phyloP scores from a whole-genome alignment of 2,888 invertebrate genomes.

The Pseudococcus jackbeardsleyi region DNA sequence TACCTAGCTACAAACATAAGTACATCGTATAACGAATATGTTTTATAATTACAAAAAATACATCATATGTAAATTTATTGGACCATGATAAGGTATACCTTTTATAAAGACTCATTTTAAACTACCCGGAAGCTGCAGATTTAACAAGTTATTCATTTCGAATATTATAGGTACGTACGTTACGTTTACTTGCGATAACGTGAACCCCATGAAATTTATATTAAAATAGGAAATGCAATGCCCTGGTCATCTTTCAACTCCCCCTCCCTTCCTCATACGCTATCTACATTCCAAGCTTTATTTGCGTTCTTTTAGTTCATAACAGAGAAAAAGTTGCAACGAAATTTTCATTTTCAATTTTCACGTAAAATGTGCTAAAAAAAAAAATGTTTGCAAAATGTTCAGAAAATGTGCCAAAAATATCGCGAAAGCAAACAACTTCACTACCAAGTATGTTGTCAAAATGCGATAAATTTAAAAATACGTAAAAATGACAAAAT shows the following conservation, averaged over 20 bases:
- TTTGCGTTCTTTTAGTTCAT: no score
- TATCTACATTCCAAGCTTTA: no score
- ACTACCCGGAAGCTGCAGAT: constrained; percentile 43
- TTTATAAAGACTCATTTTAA: constrained; percentile 17
- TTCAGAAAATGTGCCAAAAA: neutral
- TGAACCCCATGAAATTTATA: neutral
- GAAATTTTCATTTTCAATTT: no score
- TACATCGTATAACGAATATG: constrained; percentile 5
- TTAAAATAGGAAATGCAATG: constrained; percentile 9
- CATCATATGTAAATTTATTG: constrained; percentile 37
- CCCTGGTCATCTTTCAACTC: neutral
- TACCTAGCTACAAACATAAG: neutral
- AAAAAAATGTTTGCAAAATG: no score
- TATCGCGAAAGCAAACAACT: neutral
- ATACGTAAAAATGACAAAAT: no score
- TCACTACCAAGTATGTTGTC: no score
- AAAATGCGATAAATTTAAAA: no score
- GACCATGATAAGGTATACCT: constrained; percentile 27
- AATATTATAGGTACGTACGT: neutral
- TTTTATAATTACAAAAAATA: constrained; percentile 25
- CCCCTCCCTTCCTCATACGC: neutral
- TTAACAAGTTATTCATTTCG: constrained; percentile 55
- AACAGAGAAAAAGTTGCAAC: no score
- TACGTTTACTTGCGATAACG: neutral
- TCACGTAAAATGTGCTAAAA: no score